These are phyloP conservation scores for Eptatretus burgeri DNA, from an alignment of 2,113 vertebrate species.

Conservation along the genomic window DNA sequence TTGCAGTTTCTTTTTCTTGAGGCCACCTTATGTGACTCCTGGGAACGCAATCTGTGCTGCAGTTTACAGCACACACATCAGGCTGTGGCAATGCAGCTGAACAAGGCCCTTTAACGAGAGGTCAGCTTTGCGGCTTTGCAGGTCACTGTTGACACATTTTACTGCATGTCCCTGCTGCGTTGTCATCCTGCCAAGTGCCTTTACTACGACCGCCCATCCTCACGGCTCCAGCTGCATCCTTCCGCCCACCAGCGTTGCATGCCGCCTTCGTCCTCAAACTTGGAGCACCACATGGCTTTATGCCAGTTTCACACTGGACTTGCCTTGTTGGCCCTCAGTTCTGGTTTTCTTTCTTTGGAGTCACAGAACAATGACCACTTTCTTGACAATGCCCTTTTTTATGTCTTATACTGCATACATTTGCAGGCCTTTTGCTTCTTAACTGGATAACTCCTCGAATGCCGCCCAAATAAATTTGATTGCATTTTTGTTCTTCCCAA, in stretches of 20 bases:
- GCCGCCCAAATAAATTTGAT: not conserved
- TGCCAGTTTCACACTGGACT: too few species aligned
- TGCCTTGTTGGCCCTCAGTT: not conserved
- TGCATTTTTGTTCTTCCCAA: not conserved
- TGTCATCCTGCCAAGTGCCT: too few species aligned
- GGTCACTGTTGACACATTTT: slow-evolving; percentile 6
- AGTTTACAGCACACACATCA: too few species aligned
- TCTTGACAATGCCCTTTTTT: not conserved
- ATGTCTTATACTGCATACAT: not conserved
- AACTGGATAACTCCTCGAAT: not conserved
- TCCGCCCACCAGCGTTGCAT: too few species aligned
- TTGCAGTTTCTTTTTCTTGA: too few species aligned
- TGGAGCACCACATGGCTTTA: too few species aligned
- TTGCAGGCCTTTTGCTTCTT: not conserved
- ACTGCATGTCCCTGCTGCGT: not conserved
- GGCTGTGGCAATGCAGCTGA: not conserved
- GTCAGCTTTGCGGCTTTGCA: slow-evolving; percentile 5
- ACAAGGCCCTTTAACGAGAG: slow-evolving; percentile 2
- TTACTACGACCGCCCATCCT: too few species aligned
- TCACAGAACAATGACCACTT: not conserved
- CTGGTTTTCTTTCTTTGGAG: not conserved
- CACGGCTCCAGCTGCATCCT: too few species aligned
- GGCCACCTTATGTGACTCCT: too few species aligned
- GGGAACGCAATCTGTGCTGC: too few species aligned
- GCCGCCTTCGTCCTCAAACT: too few species aligned